Evolutionary conservation across 2,113 vertebrate species (phyloP), one percentile per base, ranked within the genome.

Genomic region (Scortum barcoo): DNA sequence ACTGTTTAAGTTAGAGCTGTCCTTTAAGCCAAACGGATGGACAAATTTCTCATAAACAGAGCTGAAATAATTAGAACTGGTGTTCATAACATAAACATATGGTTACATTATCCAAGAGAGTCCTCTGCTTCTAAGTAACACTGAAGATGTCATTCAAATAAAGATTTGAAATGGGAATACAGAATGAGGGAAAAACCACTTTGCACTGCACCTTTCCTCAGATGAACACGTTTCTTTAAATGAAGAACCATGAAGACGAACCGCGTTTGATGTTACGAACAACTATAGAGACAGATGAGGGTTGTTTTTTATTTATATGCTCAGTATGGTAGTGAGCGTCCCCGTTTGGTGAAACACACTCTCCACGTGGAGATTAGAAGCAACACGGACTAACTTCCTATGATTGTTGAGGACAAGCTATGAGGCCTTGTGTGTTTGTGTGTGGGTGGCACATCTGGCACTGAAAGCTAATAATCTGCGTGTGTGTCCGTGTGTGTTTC

Each of bases 371-470:
- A 88, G 84, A 93, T 83, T 33, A 86, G 66, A 90, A 78, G 77
- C 77, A 67, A 54, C 80, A 36, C 19, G 4, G 65, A 82, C 83
- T 48, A 72, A 91, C 91, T 91, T 94, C 90, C 90, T 92, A 86
- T 92, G 89, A 94, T 93, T 93, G 91, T 90, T 75, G 82, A 90
- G 88, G 85, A 91, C 90, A 89, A 89, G 76, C 76, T 66, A 76
- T 26, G 67, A 79, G 85, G 88, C 88, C 90, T 83, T 17, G 46
- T 78, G 84, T 88, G 73, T 86, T 82, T 81, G 44, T 75, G 77
- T 87, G 93, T 89, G 91, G 92, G 93, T 90, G 92, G 92, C 90
- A 94, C 93, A 92, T 94, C 92, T 93, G 92, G 90, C 92, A 90
- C 77, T 80, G 79, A 66, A 78, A 88, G 87, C 86, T 89, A 89